Percentiles rank a stretch among this genome's conserved stretches.
phyloP scores from a whole-genome alignment of 1,140 invertebrate genomes.

The Eurosta solidaginis region DNA sequence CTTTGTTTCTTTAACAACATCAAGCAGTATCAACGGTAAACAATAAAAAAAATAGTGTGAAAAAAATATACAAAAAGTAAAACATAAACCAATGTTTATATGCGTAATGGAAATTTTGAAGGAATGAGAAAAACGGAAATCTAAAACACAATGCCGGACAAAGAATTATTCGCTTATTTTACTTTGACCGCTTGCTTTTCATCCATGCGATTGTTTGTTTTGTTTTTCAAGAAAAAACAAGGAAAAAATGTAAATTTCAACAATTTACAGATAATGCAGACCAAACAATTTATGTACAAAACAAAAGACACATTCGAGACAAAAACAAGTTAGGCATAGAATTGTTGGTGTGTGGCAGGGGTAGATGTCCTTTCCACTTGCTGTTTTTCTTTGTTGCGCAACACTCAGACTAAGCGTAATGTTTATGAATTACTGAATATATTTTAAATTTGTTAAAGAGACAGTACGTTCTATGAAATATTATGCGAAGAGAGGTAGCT shows the following conservation, averaged over 20 bases:
- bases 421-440: no score
- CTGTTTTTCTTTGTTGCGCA: neutral
- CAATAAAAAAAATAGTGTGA: neutral
- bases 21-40: no score
- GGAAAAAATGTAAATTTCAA: neutral
- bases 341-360: neutral
- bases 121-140: neutral
- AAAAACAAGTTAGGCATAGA: neutral
- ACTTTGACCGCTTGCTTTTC: neutral
- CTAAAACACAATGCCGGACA: neutral
- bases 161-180: neutral
- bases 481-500: no score
- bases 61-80: neutral
- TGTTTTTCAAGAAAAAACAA: no score
- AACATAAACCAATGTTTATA: no score
- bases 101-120: no score
- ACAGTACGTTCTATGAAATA: no score
- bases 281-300: neutral
- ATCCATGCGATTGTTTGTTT: neutral
- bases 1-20: no score
- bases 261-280: neutral
- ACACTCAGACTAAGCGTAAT: neutral
- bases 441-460: no score
- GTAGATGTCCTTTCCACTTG: neutral
- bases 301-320: neutral